These are phyloP conservation scores for Gambusia yucatana DNA, from an alignment of 2,797 vertebrate species.

Conservation along the genomic window DNA sequence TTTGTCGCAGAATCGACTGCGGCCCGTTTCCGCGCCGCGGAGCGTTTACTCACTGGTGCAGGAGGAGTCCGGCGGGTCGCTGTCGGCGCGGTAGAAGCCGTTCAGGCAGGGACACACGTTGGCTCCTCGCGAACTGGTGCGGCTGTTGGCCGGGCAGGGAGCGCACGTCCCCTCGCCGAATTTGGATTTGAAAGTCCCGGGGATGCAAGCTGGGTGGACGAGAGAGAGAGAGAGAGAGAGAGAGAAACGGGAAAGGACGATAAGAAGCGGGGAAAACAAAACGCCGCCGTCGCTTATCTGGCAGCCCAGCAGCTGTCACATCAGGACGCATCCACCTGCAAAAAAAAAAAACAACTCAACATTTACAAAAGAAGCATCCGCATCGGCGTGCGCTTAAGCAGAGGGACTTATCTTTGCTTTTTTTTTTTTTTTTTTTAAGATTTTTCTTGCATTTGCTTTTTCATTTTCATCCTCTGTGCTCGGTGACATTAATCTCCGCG, in stretches of 20 bases:
- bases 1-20: not conserved
- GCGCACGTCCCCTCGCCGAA: conserved; percentile 91
- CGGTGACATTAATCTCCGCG: conserved; percentile 67
- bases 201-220: conserved; percentile 84
- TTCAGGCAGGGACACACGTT: conserved; percentile 89
- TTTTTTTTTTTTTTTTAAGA: not conserved
- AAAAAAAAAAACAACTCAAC: conserved; percentile 4
- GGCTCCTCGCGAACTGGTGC: conserved; percentile 86
- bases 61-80: conserved; percentile 87
- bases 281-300: conserved; percentile 34
- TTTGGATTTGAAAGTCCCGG: conserved; percentile 94
- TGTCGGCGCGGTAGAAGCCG: conserved; percentile 92
- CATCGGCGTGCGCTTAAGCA: conserved; percentile 39
- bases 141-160: conserved; percentile 92
- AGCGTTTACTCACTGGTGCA: conserved; percentile 91
- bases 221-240: conserved; percentile 25
- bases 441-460: conserved; percentile 45
- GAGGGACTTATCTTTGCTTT: conserved; percentile 61
- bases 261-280: conserved; percentile 24
- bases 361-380: conserved; percentile 36
- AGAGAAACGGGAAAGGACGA: conserved; percentile 26
- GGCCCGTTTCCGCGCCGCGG: conserved; percentile 2
- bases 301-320: conserved; percentile 52
- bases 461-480: conserved; percentile 41
- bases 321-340: conserved; percentile 34